Evolutionary conservation across 2,797 vertebrate genomes (phyloP).

Genomic region (Oophaga sylvatica): DNA sequence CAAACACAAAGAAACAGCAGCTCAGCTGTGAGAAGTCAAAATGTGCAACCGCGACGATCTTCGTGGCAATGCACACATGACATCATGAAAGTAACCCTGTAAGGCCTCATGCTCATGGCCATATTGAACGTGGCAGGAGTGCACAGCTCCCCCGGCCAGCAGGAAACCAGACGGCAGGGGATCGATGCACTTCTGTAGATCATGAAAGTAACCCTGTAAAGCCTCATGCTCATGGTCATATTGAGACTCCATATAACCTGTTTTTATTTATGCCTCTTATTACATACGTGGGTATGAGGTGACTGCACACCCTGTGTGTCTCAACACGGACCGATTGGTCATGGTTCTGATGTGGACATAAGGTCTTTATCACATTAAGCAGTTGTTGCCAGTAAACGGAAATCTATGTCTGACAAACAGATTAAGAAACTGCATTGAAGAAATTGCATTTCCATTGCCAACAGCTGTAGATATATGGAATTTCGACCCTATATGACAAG

Average conservation of each 20-base stretch:
- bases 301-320: background rate
- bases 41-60: too few species aligned
- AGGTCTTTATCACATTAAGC: background rate
- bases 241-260: background rate
- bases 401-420: background rate
- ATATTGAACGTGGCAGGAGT: too few species aligned
- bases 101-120: too few species aligned
- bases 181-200: background rate
- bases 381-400: background rate
- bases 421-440: background rate
- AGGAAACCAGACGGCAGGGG: too few species aligned
- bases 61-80: too few species aligned
- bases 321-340: background rate
- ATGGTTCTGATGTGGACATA: background rate
- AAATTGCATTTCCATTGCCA: background rate
- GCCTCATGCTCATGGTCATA: background rate
- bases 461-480: constrained; percentile 12
- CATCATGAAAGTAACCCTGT: too few species aligned
- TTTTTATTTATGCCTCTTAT: background rate
- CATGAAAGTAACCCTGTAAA: background rate
- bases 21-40: too few species aligned
- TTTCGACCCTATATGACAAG: background rate
- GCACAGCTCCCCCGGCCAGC: too few species aligned
- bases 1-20: too few species aligned
- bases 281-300: background rate